phyloP scores from a whole-genome alignment of 2,888 invertebrate species.

The Andrena haemorrhoa region DNA sequence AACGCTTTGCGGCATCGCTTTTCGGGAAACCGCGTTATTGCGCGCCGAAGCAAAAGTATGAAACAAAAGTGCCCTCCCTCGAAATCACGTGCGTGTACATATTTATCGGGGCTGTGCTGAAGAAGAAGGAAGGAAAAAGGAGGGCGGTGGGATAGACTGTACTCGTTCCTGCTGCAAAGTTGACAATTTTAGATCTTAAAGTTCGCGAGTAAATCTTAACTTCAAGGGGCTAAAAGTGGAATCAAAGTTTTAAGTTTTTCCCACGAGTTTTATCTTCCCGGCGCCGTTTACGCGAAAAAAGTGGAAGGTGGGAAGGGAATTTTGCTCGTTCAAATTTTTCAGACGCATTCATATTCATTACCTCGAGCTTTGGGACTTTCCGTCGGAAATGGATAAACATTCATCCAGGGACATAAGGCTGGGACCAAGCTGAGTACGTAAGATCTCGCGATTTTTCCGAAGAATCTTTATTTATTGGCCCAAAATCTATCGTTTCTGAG shows the following conservation, averaged over 20 bases:
- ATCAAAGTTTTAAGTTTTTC: conserved; percentile 56
- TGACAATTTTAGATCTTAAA: conserved; percentile 53
- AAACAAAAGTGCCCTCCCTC: background rate
- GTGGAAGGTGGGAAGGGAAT: conserved; percentile 26
- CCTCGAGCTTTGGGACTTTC: background rate
- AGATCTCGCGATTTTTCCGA: too few relatives aligned
- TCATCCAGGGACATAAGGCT: background rate
- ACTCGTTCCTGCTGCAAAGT: conserved; percentile 34
- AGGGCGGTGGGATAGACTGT: background rate
- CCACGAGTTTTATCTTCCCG: conserved; percentile 51
- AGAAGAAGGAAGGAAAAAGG: background rate
- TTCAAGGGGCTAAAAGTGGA: conserved; percentile 52
- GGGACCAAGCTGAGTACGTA: background rate
- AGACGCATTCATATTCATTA: conserved; percentile 15
- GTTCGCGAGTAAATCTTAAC: conserved; percentile 54
- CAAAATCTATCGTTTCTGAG: too few relatives aligned
- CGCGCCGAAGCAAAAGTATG: background rate
- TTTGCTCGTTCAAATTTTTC: conserved; percentile 25
- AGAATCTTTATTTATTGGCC: too few relatives aligned
- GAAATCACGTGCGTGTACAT: background rate
- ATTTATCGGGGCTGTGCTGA: conserved; percentile 13
- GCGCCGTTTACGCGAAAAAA: conserved; percentile 32
- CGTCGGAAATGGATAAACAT: conserved; percentile 2
- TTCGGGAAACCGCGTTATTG: conserved; percentile 12
- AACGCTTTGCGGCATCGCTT: conserved; percentile 34